A percentile compares a stretch with the other conserved stretches of the same genome.
Evolutionary conservation across 2,888 invertebrate species (phyloP).

Genomic region (Plagiodera versicolora): DNA sequence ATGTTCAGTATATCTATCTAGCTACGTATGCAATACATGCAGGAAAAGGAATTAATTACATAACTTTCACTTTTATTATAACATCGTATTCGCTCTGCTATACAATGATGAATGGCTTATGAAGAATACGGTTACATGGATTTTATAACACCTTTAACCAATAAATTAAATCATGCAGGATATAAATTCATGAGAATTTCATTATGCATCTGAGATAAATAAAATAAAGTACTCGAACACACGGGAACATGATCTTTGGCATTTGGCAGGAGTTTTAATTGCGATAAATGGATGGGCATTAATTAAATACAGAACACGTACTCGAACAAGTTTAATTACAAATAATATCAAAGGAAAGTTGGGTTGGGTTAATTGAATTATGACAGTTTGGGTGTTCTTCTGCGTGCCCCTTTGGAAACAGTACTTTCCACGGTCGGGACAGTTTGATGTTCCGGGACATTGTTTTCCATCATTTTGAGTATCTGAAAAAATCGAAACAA

Average conservation of each 20-base stretch:
- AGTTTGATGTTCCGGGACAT: constrained; percentile 17
- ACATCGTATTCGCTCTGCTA: constrained; percentile 1
- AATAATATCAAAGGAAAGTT: no score
- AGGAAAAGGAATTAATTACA: constrained; percentile 20
- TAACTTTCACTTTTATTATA: constrained; percentile 21
- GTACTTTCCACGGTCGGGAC: background rate
- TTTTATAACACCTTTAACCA: constrained; percentile 18
- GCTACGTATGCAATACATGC: constrained; percentile 9
- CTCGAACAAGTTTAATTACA: no score
- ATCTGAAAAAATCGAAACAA: constrained; percentile 13
- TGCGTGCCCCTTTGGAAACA: background rate
- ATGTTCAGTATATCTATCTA: constrained; percentile 11
- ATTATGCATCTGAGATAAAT: no score
- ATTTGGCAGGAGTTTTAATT: no score
- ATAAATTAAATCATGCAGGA: constrained; percentile 13
- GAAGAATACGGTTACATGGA: constrained; percentile 9
- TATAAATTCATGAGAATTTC: constrained; percentile 6
- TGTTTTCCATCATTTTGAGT: constrained; percentile 14
- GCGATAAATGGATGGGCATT: no score
- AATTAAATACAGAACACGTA: no score
- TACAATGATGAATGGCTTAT: constrained; percentile 16
- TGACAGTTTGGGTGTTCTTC: constrained; percentile 1
- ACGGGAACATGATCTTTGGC: no score
- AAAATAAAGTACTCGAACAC: no score
- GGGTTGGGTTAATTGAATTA: constrained; percentile 6